Conservation (phyloP, 2,797 vertebrate genomes). For the Echiichthys vipera region DNA sequence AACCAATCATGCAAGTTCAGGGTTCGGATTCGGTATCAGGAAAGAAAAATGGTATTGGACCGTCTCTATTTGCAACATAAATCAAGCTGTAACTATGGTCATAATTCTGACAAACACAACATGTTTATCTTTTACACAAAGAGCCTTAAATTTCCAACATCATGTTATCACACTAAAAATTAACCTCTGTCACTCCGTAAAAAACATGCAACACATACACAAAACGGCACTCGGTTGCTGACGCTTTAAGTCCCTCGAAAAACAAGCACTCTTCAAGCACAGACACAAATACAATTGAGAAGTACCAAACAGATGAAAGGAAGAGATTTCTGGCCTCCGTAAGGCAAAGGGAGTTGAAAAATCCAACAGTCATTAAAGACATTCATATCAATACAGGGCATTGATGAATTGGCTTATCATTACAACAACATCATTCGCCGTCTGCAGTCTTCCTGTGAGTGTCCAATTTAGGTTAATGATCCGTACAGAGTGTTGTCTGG, state of each 20-base stretch:
- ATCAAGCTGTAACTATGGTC: background rate
- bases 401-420: conserved; percentile 29
- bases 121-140: background rate
- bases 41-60: too few relatives aligned
- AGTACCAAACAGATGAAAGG: conserved; percentile 12
- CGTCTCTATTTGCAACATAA: background rate
- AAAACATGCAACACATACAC: background rate
- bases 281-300: background rate
- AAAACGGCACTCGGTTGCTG: background rate
- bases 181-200: background rate
- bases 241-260: background rate
- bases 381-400: conserved; percentile 2
- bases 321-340: background rate
- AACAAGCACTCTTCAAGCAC: background rate
- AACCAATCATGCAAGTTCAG: too few relatives aligned
- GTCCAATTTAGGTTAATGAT: conserved; percentile 24
- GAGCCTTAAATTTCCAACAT: background rate
- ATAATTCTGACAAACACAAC: background rate
- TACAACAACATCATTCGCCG: conserved; percentile 43
- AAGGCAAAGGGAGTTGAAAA: conserved; percentile 9
- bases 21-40: too few relatives aligned
- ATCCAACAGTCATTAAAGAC: background rate
- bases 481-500: conserved; percentile 26
- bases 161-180: background rate
- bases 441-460: conserved; percentile 30